Conservation (phyloP, 2,797 vertebrate genomes). For the Sphenopsis melanotis region DNA sequence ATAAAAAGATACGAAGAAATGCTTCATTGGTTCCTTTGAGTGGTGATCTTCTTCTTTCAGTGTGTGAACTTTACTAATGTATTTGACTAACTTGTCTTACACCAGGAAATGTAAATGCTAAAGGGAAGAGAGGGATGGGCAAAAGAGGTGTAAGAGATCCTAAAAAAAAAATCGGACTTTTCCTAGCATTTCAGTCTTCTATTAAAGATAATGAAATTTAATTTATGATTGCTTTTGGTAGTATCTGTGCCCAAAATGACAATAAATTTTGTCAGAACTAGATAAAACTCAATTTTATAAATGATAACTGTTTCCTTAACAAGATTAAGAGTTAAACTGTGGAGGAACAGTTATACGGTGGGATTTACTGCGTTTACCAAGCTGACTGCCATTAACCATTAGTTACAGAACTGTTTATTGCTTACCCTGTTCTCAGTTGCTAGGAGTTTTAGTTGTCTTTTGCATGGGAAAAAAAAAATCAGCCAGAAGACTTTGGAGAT, state of each 20-base stretch:
- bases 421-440: background rate
- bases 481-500: background rate
- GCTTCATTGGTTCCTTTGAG: conserved; percentile 2
- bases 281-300: background rate
- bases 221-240: background rate
- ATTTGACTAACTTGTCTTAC: background rate
- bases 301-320: background rate
- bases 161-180: background rate
- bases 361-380: background rate
- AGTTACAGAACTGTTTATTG: background rate
- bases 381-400: background rate
- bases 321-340: background rate
- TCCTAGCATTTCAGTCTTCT: background rate
- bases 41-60: background rate
- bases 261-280: background rate
- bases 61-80: conserved; percentile 35
- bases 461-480: background rate
- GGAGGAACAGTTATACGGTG: background rate
- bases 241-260: background rate
- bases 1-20: background rate
- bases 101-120: background rate
- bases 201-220: background rate
- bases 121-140: background rate
- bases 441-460: background rate
- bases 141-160: background rate